Evolutionary conservation across 2,888 invertebrate genomes (phyloP).

Genomic region (Ennomos quercinarius): DNA sequence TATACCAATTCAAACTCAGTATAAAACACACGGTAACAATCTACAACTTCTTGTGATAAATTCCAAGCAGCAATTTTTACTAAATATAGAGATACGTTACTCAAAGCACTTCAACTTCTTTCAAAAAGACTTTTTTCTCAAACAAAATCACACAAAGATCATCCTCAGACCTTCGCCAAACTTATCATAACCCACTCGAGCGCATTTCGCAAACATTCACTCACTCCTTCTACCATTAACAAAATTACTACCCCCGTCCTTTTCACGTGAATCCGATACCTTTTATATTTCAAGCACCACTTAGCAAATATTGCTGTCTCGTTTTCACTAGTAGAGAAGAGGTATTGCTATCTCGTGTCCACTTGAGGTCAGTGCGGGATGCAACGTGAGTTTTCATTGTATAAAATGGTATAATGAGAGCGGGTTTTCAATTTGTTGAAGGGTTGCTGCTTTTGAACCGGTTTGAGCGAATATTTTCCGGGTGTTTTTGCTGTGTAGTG

Average conservation of each 20-base stretch:
- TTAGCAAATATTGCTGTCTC: slow-evolving; percentile 58
- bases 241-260: slow-evolving; percentile 36
- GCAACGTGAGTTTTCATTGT: slow-evolving; percentile 73
- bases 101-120: not conserved
- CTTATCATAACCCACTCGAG: slow-evolving; percentile 30
- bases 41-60: too few species aligned
- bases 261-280: slow-evolving; percentile 70
- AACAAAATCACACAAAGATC: slow-evolving; percentile 4
- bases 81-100: too few species aligned
- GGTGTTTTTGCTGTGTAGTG: slow-evolving; percentile 23
- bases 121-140: not conserved
- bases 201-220: slow-evolving; percentile 27
- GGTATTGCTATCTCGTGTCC: slow-evolving; percentile 58
- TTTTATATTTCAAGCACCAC: slow-evolving; percentile 78
- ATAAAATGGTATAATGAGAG: slow-evolving; percentile 60
- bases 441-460: slow-evolving; percentile 42
- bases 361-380: slow-evolving; percentile 66
- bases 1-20: too few species aligned
- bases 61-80: too few species aligned
- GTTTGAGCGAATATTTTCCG: slow-evolving; percentile 37
- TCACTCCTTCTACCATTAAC: slow-evolving; percentile 33
- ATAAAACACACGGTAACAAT: too few species aligned
- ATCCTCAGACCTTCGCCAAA: slow-evolving; percentile 8
- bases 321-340: slow-evolving; percentile 45
- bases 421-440: slow-evolving; percentile 47